phyloP scores from a whole-genome alignment of 2,888 invertebrate genomes.

The Chloroclystis v-ata region DNA sequence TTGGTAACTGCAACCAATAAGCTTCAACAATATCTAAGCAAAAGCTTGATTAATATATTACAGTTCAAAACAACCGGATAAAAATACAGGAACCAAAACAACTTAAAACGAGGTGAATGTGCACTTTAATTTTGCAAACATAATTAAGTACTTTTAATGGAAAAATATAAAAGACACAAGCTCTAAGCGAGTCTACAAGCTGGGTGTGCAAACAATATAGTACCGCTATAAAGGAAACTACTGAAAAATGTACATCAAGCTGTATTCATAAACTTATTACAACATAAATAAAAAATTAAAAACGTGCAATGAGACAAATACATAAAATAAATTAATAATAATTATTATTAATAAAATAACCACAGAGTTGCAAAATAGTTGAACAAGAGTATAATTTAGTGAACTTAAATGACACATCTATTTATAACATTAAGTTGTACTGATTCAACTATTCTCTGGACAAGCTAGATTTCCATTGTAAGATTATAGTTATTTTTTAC shows the following conservation, averaged over 20 bases:
- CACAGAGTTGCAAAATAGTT: constrained; percentile 4
- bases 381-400: constrained; percentile 11
- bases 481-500: no score
- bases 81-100: constrained; percentile 25
- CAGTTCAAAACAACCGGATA: constrained; percentile 26
- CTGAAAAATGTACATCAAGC: constrained; percentile 61
- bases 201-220: constrained; percentile 48
- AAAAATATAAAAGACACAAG: constrained; percentile 45
- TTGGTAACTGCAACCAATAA: constrained; percentile 71
- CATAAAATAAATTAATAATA: constrained; percentile 19
- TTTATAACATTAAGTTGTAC: constrained; percentile 42
- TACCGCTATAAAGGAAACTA: constrained; percentile 54
- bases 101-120: constrained; percentile 19
- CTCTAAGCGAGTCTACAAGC: constrained; percentile 68
- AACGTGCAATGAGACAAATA: constrained; percentile 53
- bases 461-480: no score
- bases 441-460: constrained; percentile 32
- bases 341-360: not conserved
- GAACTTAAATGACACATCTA: constrained; percentile 32
- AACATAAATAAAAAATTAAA: constrained; percentile 61
- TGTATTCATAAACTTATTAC: constrained; percentile 69
- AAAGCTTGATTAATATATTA: constrained; percentile 43
- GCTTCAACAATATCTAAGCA: constrained; percentile 54
- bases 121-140: constrained; percentile 22
- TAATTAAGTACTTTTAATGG: constrained; percentile 43